Base-by-base conservation (phyloP, 2,797 vertebrate genomes). In the Fratercula arctica region DNA sequence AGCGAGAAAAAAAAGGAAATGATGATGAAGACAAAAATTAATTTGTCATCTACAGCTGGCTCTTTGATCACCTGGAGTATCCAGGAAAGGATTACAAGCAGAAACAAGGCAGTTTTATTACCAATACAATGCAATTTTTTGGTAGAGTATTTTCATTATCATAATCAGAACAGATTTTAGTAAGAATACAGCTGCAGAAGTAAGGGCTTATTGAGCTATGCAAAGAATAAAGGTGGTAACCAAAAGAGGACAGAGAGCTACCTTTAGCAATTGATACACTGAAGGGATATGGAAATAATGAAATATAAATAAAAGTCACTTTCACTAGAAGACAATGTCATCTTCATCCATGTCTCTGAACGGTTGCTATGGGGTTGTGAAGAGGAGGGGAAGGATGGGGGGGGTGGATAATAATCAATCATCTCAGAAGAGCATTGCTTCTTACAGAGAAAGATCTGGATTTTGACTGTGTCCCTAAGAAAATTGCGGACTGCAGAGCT, bases 381-480 rank as follows among this genome's bases (percentile, higher is more conserved):
- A 95, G 93, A 96, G 91, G 80, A 94, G 68, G 86, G 93, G 85
- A 95, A 87, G 41, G 89, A 95, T 73, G 70, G 81, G 90, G 87
- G 63, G 56, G 64, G 79, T 51, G 87, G 59, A 66, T 85, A 95
- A 93, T 78, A 96, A 97, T 97, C 95, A 96, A 96, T 97, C 96
- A 96, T 96, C 96, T 96, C 93, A 94, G 96, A 97, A 97, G 93
- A 97, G 97, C 95, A 93, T 93, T 93, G 94, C 94, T 96, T 95
- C 96, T 97, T 97, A 96, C 97, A 97, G 93, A 97, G 97, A 97
- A 97, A 97, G 97, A 97, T 97, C 97, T 97, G 96, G 97, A 97
- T 97, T 97, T 97, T 97, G 96, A 97, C 97, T 97, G 96, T 93
- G 96, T 97, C 97, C 96, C 96, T 96, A 97, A 97, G 97, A 97